A percentile compares a stretch with the other conserved stretches of the same genome.
These are phyloP conservation scores for Acestrorhynchus altus DNA, from an alignment of 2,797 vertebrate genomes.

Conservation along the genomic window DNA sequence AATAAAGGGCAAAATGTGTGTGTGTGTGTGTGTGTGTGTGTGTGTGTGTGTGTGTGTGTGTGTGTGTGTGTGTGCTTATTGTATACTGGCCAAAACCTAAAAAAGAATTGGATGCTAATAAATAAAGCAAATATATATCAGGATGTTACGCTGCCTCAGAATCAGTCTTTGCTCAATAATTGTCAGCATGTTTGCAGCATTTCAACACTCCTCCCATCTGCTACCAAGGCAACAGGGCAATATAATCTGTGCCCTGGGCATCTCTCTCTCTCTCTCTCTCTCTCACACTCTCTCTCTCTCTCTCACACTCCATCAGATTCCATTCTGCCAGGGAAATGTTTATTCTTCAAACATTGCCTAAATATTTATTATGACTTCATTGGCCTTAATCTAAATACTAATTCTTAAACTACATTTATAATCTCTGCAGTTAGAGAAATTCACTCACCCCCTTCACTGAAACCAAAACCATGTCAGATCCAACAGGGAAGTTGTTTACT, in stretches of 20 bases:
- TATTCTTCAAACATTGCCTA: not conserved
- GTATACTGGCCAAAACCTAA: not conserved
- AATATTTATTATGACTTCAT: not conserved
- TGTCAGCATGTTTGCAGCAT: constrained; percentile 33
- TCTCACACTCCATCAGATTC: not conserved
- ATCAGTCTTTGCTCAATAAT: not conserved
- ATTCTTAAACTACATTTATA: too few species aligned
- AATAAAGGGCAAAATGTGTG: too few species aligned
- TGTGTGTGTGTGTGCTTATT: too few species aligned
- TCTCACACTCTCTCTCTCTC: not conserved
- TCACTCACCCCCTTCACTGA: not conserved
- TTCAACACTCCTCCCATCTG: constrained; percentile 34
- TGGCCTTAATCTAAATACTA: not conserved
- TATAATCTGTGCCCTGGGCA: constrained; percentile 12
- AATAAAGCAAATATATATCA: not conserved
- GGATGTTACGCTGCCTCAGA: not conserved
- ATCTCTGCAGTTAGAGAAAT: too few species aligned
- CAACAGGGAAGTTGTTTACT: constrained; percentile 13
- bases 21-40: too few species aligned
- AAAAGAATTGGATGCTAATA: not conserved
- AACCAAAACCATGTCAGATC: not conserved
- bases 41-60: too few species aligned
- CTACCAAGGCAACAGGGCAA: constrained; percentile 50
- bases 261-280: not conserved
- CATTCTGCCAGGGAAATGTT: not conserved